Evolutionary conservation across 1,140 invertebrate genomes (phyloP), one percentile per base, ranked within the genome.

Genomic region (Drosophila persimilis): DNA sequence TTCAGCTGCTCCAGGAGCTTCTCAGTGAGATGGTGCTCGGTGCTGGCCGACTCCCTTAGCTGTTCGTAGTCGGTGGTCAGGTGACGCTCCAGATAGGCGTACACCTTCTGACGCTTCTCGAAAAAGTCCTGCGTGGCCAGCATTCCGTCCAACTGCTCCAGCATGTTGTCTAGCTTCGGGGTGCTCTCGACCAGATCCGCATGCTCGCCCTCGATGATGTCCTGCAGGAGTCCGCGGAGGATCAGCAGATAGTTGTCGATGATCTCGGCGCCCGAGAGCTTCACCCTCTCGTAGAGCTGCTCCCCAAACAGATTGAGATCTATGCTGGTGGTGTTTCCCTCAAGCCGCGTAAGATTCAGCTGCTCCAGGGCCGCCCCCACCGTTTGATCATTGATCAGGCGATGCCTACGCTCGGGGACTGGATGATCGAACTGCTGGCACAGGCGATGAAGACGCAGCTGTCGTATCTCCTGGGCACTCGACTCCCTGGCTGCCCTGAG

Each of bases 241-340:
- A 86, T 81, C 1, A 54, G 51, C 26, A 90, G 55, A 58, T 90
- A 90, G 46, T 90, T 88, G 48, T 90, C 74, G 22, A 90, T 90
- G 7, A 90, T 81, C 50, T 90, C 74, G 9, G 80, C 70, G 1
- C 89, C 89, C 0, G 80, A 65, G 0, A 31, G 8, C n/a, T 90
- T 90, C 0, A 90, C 80, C 3, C 76, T 63, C 5, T 71, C 74
- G 51, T 90, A 90, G 1, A 90, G 51, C n/a, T 79, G 47, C 1
- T 61, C 24, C 0, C 83, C 89, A 24, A 90, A 90, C 31, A 81
- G 55, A 17, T 55, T 67, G 0, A 90, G 50, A 24, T 88, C 64
- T 29, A 81, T 20, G 4, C 17, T 51, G 4, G 46, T 72, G 17
- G 6, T n/a, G n/a, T 53, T 56, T 2, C 41, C 45, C 2, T 43